Evolutionary conservation across 2,888 invertebrate genomes (phyloP), one percentile per base, ranked within the genome.

Genomic region (Aricia artaxerxes): DNA sequence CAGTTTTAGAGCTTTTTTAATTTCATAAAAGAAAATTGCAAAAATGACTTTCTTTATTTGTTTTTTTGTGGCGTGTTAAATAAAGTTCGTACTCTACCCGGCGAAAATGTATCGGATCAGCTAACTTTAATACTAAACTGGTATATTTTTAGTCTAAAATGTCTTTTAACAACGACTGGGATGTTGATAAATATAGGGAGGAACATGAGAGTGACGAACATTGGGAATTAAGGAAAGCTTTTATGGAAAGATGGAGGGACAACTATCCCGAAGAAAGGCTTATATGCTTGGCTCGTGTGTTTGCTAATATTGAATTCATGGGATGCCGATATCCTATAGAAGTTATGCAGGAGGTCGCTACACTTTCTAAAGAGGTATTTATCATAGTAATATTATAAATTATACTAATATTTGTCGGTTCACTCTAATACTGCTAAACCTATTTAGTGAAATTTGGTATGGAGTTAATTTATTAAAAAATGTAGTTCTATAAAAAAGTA

Each of bases 191-290:
- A 82, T 96, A 97, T 85, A 96, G 95, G 88, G 96, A 96, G 81
- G 97, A 96, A 80, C 96, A 97, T 85, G 99, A 99, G 91, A 97
- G 97, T 83, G 97, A 97, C 35, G 97, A 98, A 81, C 99, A 99
- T 86, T 99, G 99, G 99, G 95, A 96, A 81, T 90, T 99, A 79
- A 94, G 98, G 73, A 96, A 95, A 83, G 95, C 95, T 73, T 99
- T 99, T 88, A 96, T 99, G 93, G 90, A 96, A 75, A 93, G 95
- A 11, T 98, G 99, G 94, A 96, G 97, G 87, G 95, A 96, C n/a
- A 85, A 93, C 69, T 95, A 95, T 84, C 87, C 95, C 1, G 92
- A 95, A 84, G 95, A 95, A 60, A 90, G 95, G 82, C 88, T 96
- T 13, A 89, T 96, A 35, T 96, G 96, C 86, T 88, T 96, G 81